These are phyloP conservation scores for Petrocephalus zakoni DNA, from an alignment of 2,113 vertebrate species.

Conservation along the genomic window DNA sequence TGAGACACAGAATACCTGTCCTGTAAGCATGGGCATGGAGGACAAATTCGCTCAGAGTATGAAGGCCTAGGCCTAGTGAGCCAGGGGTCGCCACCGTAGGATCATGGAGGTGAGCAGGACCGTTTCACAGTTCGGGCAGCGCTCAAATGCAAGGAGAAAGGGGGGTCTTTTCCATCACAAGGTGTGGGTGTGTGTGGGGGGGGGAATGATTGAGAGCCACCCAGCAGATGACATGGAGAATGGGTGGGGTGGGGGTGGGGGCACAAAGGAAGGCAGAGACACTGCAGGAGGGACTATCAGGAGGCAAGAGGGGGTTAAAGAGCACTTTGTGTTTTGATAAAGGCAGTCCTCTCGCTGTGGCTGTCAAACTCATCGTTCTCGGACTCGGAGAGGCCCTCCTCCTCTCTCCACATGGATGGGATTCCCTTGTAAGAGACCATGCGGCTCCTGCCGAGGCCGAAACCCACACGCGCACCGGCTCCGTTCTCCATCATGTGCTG, in stretches of 20 bases:
- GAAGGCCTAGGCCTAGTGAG: neutral
- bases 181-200: neutral
- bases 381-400: constrained; percentile 73
- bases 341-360: constrained; percentile 92
- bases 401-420: constrained; percentile 88
- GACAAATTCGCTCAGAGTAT: neutral
- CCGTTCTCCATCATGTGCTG: constrained; percentile 68
- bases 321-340: constrained; percentile 98
- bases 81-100: neutral
- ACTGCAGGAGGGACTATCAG: constrained; percentile 15
- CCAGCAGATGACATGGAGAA: neutral
- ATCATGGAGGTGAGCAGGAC: neutral
- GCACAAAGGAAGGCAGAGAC: constrained; percentile 28
- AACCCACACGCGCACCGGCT: constrained; percentile 41
- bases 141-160: neutral
- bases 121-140: neutral
- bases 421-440: constrained; percentile 89
- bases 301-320: constrained; percentile 68
- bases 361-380: constrained; percentile 80
- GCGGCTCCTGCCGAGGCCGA: constrained; percentile 46
- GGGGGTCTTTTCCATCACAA: neutral
- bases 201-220: constrained; percentile 28
- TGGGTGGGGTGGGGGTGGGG: neutral
- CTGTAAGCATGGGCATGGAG: neutral
- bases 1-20: neutral